Conservation (phyloP, 2,888 invertebrate genomes). For the Encarsia formosa region DNA sequence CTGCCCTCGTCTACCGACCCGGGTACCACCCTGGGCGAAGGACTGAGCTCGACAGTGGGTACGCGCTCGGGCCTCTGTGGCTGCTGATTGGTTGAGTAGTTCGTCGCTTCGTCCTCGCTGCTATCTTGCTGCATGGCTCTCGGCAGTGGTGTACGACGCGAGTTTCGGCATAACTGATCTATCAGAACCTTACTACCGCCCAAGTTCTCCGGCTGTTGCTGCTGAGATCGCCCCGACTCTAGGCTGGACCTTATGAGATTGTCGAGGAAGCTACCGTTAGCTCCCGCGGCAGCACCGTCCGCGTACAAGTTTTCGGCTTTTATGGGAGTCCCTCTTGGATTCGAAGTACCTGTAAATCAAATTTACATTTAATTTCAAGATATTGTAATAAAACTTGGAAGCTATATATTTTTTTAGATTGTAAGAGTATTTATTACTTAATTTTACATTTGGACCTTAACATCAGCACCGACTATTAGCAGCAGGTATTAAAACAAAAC, state of each 20-base stretch:
- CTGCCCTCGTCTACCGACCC: slow-evolving; percentile 42
- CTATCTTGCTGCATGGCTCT: slow-evolving; percentile 50
- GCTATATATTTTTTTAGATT: too few relatives aligned
- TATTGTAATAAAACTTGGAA: too few relatives aligned
- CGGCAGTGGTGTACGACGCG: slow-evolving; percentile 55
- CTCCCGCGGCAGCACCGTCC: slow-evolving; percentile 46
- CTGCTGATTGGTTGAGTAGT: slow-evolving; percentile 11
- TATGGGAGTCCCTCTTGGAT: slow-evolving; percentile 45
- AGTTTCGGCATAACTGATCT: slow-evolving; percentile 65
- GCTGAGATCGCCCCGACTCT: slow-evolving; percentile 59
- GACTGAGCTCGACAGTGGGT: slow-evolving; percentile 49
- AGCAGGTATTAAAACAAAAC: too few relatives aligned
- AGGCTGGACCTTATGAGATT: slow-evolving; percentile 79
- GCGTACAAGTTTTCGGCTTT: slow-evolving; percentile 62
- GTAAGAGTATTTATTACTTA: too few relatives aligned
- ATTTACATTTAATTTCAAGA: too few relatives aligned
- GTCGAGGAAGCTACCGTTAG: slow-evolving; percentile 76
- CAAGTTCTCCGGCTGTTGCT: slow-evolving; percentile 56
- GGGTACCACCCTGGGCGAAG: slow-evolving; percentile 45
- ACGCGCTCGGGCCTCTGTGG: slow-evolving; percentile 39
- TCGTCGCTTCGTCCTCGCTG: slow-evolving; percentile 52
- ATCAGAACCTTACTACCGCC: slow-evolving; percentile 60
- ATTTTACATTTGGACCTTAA: too few relatives aligned
- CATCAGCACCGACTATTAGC: too few relatives aligned
- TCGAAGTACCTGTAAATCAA: slow-evolving; percentile 41